Percentiles rank a stretch among this genome's conserved stretches.
Conservation (phyloP, 2,888 invertebrate species). For the Dasysyrphus tricinctus region DNA sequence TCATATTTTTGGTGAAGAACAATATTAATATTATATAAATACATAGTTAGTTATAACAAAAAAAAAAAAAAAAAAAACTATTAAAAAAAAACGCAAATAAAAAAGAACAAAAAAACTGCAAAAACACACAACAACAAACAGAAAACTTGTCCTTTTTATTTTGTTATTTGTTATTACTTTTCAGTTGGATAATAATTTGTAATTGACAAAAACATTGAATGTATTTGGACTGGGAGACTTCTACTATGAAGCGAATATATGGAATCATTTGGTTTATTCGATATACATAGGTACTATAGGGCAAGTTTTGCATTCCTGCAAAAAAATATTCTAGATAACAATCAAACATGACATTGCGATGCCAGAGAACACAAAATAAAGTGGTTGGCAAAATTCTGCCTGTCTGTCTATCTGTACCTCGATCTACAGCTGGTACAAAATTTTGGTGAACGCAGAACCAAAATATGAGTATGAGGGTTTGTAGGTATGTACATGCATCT, state of each 20-base stretch:
- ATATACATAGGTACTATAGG: too few relatives aligned
- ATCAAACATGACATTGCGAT: too few relatives aligned
- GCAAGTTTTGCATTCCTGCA: too few relatives aligned
- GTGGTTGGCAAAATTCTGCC: too few relatives aligned
- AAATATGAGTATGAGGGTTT: too few relatives aligned
- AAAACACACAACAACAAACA: conserved; percentile 71
- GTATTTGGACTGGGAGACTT: neutral
- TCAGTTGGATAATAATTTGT: conserved; percentile 5
- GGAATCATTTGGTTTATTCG: too few relatives aligned
- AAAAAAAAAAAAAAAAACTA: conserved; percentile 46
- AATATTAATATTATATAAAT: conserved; percentile 71
- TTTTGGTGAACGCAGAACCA: too few relatives aligned
- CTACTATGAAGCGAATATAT: neutral
- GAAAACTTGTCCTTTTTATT: conserved; percentile 60
- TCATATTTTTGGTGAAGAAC: conserved; percentile 75
- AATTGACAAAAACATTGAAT: neutral
- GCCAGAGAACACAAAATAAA: too few relatives aligned
- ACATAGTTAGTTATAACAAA: conserved; percentile 72
- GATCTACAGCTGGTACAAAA: too few relatives aligned
- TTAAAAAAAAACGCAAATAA: conserved; percentile 61
- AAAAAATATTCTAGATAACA: too few relatives aligned
- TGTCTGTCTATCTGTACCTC: too few relatives aligned
- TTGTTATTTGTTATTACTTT: conserved; percentile 37
- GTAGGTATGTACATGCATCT: too few relatives aligned
- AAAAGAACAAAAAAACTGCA: conserved; percentile 64